phyloP scores from a whole-genome alignment of 2,797 vertebrate genomes.

The Dicrostonyx torquatus region DNA sequence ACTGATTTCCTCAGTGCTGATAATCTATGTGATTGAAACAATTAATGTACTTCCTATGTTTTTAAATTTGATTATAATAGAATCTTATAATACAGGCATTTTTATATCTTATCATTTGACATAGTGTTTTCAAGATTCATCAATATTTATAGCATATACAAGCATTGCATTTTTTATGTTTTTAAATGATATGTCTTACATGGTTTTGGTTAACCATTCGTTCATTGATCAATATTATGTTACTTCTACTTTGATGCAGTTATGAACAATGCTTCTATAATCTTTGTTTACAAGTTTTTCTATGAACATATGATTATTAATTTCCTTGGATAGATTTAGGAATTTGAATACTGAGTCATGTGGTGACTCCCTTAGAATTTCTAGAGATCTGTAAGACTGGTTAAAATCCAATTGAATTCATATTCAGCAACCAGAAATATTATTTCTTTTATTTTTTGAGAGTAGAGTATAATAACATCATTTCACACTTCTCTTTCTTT shows the following conservation, averaged over 20 bases:
- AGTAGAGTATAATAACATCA: background rate
- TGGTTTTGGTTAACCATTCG: background rate
- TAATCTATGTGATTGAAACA: background rate
- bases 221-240: background rate
- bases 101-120: background rate
- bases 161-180: background rate
- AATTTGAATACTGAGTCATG: background rate
- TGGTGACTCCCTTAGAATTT: background rate
- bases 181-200: background rate
- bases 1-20: background rate
- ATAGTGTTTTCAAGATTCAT: constrained; percentile 27
- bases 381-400: background rate
- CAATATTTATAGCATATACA: background rate
- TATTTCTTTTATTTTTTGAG: background rate
- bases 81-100: background rate
- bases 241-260: background rate
- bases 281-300: background rate
- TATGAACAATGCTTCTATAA: background rate
- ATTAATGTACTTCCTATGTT: background rate
- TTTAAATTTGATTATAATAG: background rate
- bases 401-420: background rate
- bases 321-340: background rate
- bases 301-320: background rate
- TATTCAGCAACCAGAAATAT: background rate
- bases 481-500: background rate